phyloP scores from a whole-genome alignment of 1,140 invertebrate species.

The Formica exsecta region DNA sequence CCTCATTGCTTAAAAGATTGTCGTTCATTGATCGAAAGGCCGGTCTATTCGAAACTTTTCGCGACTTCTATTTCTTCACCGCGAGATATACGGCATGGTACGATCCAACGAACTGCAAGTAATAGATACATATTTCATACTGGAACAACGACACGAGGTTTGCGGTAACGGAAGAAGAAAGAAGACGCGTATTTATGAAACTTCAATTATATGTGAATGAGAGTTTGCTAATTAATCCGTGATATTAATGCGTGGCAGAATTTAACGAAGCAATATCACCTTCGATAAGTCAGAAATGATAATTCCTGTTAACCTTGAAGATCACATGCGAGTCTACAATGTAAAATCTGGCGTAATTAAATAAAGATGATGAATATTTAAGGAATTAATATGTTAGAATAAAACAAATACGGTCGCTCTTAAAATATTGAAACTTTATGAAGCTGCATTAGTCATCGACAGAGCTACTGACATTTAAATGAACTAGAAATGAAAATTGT shows the following conservation, averaged over 20 bases:
- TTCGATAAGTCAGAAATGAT: neutral
- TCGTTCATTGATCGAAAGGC: neutral
- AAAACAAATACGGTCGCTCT: neutral
- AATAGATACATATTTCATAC: conserved; percentile 13
- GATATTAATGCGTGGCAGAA: conserved; percentile 7
- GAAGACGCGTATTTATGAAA: neutral
- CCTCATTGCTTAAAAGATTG: conserved; percentile 24
- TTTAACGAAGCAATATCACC: conserved; percentile 16
- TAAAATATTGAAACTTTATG: neutral
- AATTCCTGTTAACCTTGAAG: neutral
- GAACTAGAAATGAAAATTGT: neutral
- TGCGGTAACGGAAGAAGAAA: neutral
- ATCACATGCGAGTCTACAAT: neutral
- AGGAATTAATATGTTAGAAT: neutral
- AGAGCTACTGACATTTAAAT: neutral
- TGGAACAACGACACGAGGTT: conserved; percentile 8
- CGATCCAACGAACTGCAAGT: conserved; percentile 39
- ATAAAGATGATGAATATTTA: neutral
- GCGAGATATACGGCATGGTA: neutral
- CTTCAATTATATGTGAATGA: neutral
- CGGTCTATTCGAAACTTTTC: neutral
- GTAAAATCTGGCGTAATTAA: neutral
- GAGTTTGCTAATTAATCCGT: conserved; percentile 33
- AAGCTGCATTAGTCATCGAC: neutral
- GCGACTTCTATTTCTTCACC: neutral